Conservation (phyloP, 2,888 invertebrate genomes). For the Ormyrus pomaceus region DNA sequence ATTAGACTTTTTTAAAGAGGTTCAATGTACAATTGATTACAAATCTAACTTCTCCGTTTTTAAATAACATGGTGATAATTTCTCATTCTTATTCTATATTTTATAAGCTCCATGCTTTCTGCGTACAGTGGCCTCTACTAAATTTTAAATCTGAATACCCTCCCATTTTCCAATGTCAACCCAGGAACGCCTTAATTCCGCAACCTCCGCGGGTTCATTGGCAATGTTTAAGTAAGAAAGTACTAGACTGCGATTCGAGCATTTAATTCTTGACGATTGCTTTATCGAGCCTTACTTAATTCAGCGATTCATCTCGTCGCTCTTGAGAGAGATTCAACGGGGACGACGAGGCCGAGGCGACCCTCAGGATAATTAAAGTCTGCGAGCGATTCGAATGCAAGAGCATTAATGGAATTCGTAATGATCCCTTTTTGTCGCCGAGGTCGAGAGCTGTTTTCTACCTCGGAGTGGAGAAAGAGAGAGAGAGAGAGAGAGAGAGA, state of each 20-base stretch:
- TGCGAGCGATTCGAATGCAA: slow-evolving; percentile 62
- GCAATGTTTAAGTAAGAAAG: slow-evolving; percentile 8
- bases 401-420: slow-evolving; percentile 69
- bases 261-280: slow-evolving; percentile 63
- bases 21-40: too few species aligned
- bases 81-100: too few species aligned
- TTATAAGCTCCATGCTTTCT: background rate
- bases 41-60: too few species aligned
- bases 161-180: background rate
- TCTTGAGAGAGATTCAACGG: slow-evolving; percentile 46
- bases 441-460: background rate
- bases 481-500: too few species aligned
- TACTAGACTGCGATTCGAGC: background rate
- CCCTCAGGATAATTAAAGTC: slow-evolving; percentile 67
- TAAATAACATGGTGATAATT: too few species aligned
- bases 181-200: background rate
- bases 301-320: slow-evolving; percentile 61
- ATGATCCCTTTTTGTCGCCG: slow-evolving; percentile 63
- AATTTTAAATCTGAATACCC: background rate
- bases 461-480: too few species aligned
- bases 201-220: background rate
- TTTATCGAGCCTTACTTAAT: slow-evolving; percentile 66
- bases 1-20: too few species aligned
- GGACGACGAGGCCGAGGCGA: slow-evolving; percentile 12
- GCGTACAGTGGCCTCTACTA: background rate